Conservation (phyloP, 1,140 invertebrate genomes). For the Achroia grisella region DNA sequence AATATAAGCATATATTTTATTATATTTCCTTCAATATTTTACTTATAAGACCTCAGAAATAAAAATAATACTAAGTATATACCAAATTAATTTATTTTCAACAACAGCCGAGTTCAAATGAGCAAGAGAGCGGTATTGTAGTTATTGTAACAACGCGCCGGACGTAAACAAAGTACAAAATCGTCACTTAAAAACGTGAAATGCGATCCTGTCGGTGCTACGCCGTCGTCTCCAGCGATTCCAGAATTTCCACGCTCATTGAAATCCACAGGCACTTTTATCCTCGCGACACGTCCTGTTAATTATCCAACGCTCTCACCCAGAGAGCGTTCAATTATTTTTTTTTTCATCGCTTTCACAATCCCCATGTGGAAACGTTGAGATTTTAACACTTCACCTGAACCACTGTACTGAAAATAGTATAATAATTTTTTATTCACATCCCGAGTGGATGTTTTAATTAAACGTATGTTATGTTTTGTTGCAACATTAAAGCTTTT, state of each 20-base stretch:
- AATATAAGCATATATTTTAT: too few relatives aligned
- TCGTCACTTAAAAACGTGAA: slow-evolving; percentile 46
- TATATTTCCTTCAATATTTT: too few relatives aligned
- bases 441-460: slow-evolving; percentile 51
- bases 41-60: neutral
- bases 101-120: slow-evolving; percentile 20
- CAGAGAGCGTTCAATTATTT: slow-evolving; percentile 67
- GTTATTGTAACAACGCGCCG: slow-evolving; percentile 30
- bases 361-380: slow-evolving; percentile 61
- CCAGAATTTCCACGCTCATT: slow-evolving; percentile 44
- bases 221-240: slow-evolving; percentile 35
- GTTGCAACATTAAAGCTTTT: slow-evolving; percentile 31
- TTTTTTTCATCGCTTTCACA: slow-evolving; percentile 50
- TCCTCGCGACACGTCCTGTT: slow-evolving; percentile 66
- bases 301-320: slow-evolving; percentile 63
- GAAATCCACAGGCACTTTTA: slow-evolving; percentile 61
- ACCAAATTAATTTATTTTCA: slow-evolving; percentile 29
- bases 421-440: slow-evolving; percentile 43
- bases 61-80: slow-evolving; percentile 10
- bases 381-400: slow-evolving; percentile 70
- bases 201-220: slow-evolving; percentile 21
- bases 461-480: slow-evolving; percentile 58
- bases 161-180: slow-evolving; percentile 48
- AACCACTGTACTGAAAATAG: slow-evolving; percentile 57
- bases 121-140: slow-evolving; percentile 24